Percentiles rank a stretch among this genome's conserved stretches.
Evolutionary conservation across 2,797 vertebrate genomes (phyloP).

Genomic region (Molossus alvarezi): DNA sequence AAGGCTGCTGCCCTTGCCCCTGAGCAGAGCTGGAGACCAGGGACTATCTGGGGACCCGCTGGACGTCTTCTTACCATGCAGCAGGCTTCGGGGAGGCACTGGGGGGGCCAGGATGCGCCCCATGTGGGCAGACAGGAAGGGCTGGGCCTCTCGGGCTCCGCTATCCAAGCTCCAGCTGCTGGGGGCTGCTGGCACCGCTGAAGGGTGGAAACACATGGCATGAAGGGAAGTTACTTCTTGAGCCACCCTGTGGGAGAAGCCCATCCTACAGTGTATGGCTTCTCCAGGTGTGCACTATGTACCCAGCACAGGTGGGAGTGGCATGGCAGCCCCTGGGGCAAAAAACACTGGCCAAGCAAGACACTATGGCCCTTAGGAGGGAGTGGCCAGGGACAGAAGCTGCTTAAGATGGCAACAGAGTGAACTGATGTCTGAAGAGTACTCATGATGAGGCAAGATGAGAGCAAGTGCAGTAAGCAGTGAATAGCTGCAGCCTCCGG

Average conservation of each 20-base stretch:
- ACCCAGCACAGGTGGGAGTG: not conserved
- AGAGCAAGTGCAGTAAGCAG: not conserved
- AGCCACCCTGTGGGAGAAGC: constrained; percentile 69
- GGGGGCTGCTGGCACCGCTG: constrained; percentile 95
- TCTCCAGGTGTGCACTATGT: constrained; percentile 4
- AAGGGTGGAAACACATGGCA: constrained; percentile 89
- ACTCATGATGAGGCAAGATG: constrained; percentile 23
- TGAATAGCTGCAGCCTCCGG: not conserved
- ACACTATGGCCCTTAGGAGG: constrained; percentile 61
- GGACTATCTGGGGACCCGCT: constrained; percentile 81
- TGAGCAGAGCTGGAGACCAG: constrained; percentile 68
- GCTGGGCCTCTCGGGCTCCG: constrained; percentile 94
- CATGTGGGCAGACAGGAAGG: constrained; percentile 94
- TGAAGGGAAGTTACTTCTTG: constrained; percentile 81
- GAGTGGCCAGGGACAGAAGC: constrained; percentile 4
- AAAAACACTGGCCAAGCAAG: constrained; percentile 58
- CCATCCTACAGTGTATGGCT: constrained; percentile 60
- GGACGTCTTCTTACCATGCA: constrained; percentile 92
- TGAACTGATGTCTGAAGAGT: constrained; percentile 63
- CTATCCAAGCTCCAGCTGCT: constrained; percentile 99
- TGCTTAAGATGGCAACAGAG: constrained; percentile 68
- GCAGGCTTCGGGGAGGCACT: constrained; percentile 95
- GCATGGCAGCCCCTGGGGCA: not conserved
- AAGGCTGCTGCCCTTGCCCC: constrained; percentile 54
- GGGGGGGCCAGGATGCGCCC: constrained; percentile 95